Base-by-base conservation (phyloP, 2,797 vertebrate species). In the Propithecus perrieri region DNA sequence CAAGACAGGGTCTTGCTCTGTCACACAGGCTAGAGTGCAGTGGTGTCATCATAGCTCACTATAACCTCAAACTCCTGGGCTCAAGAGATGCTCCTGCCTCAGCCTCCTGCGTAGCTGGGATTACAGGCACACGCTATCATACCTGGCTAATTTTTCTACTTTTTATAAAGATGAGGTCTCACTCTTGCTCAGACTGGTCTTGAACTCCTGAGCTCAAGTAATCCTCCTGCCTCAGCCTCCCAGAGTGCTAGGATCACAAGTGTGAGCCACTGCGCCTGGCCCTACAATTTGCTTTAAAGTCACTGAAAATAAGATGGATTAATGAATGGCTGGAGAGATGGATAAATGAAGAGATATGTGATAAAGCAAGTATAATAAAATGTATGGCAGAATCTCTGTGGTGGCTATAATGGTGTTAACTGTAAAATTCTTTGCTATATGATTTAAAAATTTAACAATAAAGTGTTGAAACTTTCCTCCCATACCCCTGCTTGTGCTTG, bases 371-470 rank as follows among this genome's bases (percentile, higher is more conserved):
- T 80, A 30, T 63, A 55, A n/a, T 33, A 22, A 86, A 95, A 63
- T 80, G 35, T 61, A 46, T 46, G 26, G 4, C 35, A 79, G 78
- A 78, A 78, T 89, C 55, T 86, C 33, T 17, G 38, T 65, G 33
- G 67, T 22, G 15, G 11, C n/a, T 78, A 22, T 71, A 38, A 75
- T 13, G 7, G 4, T 79, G 55, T 72, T 24, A 91, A 61, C 13
- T 72, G 1, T 22, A 80, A 91, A 86, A 35, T 61, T 80, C 7
- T 95, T 61, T 84, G 28, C 55, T 53, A 26, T 53, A 20, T 91
- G 35, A 41, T 81, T 91, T 75, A 86, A 86, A 91, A 86, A 26
- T 91, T 86, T 91, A 12, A 63, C 14, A 78, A 48, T 79, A 71
- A 80, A 24, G 38, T 91, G 8, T 80, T 33, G 65, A 74, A 79